phyloP scores from a whole-genome alignment of 2,888 invertebrate genomes.

The Archaeoteleia sp. region DNA sequence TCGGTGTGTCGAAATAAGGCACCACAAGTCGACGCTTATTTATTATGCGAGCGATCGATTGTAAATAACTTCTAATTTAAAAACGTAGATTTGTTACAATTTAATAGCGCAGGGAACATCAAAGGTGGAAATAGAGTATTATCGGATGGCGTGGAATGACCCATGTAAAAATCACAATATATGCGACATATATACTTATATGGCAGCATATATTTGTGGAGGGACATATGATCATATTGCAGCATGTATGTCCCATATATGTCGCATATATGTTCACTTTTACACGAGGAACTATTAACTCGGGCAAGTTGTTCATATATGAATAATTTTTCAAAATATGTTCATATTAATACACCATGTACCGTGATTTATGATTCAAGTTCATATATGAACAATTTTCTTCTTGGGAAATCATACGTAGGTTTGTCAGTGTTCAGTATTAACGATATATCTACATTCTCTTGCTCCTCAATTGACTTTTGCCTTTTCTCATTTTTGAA shows the following conservation, averaged over 20 bases:
- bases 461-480: conserved; percentile 36
- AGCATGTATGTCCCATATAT: too few species aligned
- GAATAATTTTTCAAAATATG: too few species aligned
- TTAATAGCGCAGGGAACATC: conserved; percentile 35
- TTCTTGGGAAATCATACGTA: conserved; percentile 38
- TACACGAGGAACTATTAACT: too few species aligned
- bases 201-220: too few species aligned
- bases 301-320: too few species aligned
- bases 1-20: conserved; percentile 71
- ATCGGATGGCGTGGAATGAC: conserved; percentile 38
- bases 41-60: conserved; percentile 46
- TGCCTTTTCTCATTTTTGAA: conserved; percentile 3
- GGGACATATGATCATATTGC: too few species aligned
- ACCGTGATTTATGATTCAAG: too few species aligned
- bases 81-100: conserved; percentile 36
- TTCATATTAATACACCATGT: too few species aligned
- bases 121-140: conserved; percentile 31
- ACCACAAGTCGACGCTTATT: conserved; percentile 66
- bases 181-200: too few species aligned
- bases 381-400: too few species aligned
- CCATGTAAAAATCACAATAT: too few species aligned
- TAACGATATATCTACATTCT: conserved; percentile 27
- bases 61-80: conserved; percentile 48
- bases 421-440: conserved; percentile 44
- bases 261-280: too few species aligned